Conservation (phyloP, 2,113 vertebrate species). For the Otolemur garnettii region DNA sequence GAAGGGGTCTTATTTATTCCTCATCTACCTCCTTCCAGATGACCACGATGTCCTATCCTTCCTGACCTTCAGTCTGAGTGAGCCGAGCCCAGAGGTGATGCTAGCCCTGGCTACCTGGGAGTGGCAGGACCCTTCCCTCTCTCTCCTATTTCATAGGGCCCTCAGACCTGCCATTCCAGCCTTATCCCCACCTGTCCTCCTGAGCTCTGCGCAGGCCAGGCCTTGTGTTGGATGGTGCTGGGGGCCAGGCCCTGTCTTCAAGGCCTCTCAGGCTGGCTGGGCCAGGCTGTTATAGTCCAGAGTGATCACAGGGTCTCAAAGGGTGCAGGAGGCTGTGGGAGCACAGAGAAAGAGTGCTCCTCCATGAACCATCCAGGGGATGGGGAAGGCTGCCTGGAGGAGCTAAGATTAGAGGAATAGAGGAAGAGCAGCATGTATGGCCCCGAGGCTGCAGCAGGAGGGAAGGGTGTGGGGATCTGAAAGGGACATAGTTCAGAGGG, state of each 20-base stretch:
- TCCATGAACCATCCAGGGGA: no score
- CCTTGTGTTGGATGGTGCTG: not conserved
- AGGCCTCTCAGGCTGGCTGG: not conserved
- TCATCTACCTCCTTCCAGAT: constrained; percentile 65
- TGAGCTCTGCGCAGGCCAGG: not conserved
- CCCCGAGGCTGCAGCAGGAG: not conserved
- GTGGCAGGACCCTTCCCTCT: not conserved
- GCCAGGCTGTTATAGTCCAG: not conserved
- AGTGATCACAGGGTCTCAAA: not conserved
- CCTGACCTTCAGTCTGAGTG: constrained; percentile 81
- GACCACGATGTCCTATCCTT: constrained; percentile 84
- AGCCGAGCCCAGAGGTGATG: constrained; percentile 74
- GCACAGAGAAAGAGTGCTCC: not conserved
- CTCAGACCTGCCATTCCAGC: not conserved
- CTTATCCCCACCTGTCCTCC: not conserved
- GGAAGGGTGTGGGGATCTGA: not conserved
- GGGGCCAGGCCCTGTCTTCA: not conserved
- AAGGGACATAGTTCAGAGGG: not conserved
- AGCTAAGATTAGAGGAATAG: not conserved
- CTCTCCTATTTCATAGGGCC: not conserved
- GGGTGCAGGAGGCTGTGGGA: not conserved
- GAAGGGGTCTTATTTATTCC: not conserved
- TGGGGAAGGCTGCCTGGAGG: not conserved
- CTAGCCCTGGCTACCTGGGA: not conserved
- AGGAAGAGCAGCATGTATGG: not conserved